Conservation (phyloP, 2,113 vertebrate genomes). For the Genyomyrus donnyi region DNA sequence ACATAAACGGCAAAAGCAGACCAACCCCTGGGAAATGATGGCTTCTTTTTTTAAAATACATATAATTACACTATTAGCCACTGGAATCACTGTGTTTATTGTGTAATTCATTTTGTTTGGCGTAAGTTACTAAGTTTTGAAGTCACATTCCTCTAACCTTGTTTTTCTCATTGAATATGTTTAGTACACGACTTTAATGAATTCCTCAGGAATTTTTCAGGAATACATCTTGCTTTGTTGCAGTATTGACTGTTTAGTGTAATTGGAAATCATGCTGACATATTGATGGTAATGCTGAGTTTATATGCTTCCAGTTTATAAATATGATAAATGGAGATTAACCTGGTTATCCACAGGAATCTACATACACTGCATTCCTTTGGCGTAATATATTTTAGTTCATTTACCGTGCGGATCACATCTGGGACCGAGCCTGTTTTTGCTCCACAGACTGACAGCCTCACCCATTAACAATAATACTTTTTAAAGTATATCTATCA, state of each 20-base stretch:
- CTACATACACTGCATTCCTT: not conserved
- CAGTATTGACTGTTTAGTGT: not conserved
- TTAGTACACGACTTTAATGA: not conserved
- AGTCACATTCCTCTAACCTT: too few relatives aligned
- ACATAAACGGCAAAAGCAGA: not conserved
- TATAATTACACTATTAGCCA: not conserved
- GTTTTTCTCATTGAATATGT: not conserved
- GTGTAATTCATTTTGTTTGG: not conserved
- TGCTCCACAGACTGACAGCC: not conserved
- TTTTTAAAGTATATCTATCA: not conserved
- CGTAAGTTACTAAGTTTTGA: not conserved
- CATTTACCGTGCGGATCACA: not conserved
- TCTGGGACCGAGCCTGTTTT: not conserved
- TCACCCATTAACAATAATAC: not conserved
- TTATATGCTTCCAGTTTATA: not conserved
- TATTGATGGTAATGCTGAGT: not conserved
- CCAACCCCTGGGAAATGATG: not conserved
- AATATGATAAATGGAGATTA: not conserved
- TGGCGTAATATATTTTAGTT: not conserved
- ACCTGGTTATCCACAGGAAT: not conserved
- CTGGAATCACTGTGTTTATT: not conserved
- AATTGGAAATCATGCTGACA: not conserved
- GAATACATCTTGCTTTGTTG: not conserved
- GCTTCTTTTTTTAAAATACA: not conserved
- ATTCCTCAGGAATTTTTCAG: too few relatives aligned